Base-by-base conservation (phyloP, 2,888 invertebrate species). In the Torymus texanus region DNA sequence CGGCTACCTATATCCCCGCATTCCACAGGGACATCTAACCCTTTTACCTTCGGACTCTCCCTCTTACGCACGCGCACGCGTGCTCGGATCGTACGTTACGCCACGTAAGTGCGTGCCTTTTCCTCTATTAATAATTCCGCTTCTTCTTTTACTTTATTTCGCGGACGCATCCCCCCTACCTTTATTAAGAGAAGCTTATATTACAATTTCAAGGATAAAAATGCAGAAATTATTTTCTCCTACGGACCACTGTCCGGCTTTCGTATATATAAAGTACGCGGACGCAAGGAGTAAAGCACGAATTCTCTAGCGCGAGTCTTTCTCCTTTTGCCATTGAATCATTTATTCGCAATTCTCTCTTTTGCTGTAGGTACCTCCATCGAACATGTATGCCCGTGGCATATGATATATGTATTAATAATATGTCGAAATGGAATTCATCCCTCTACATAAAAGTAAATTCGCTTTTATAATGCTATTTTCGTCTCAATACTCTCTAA, bases 21-120 rank as follows among this genome's bases (percentile, higher is more conserved):
- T 80, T 81, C 82, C 81, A 76, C 75, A 68, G 78, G 76, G 80
- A 78, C 72, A 58, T 75, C 66, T 80, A 76, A 68, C 82, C 75
- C 67, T 75, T 70, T 56, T 29, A 24, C 13, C 21, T 21, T 51
- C 70, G 16, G 21, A 59, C 74, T 66, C 56, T 63, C 8, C 63
- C n/a, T 53, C 21, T 53, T 21, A 66, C 4, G 51, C 21, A 41
- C 2, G 3, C 70, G 8, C 10, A 12, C 58, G 8, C 58, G 3
- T 21, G 18, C 55, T 1, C n/a, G 12, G 8, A 8, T 8, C 41
- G 41, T 41, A 41, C 41, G 41, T 41, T n/a, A 14, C 55, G 4
- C 67, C 14, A n/a, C 41, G 50, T 53, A 12, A 16, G 51, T 59
- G 55, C 62, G 59, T 24, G 58, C 56, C 24, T 68, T 41, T 68